These are phyloP conservation scores for Syrmaticus mikado DNA, from an alignment of 2,113 vertebrate genomes.

Conservation along the genomic window DNA sequence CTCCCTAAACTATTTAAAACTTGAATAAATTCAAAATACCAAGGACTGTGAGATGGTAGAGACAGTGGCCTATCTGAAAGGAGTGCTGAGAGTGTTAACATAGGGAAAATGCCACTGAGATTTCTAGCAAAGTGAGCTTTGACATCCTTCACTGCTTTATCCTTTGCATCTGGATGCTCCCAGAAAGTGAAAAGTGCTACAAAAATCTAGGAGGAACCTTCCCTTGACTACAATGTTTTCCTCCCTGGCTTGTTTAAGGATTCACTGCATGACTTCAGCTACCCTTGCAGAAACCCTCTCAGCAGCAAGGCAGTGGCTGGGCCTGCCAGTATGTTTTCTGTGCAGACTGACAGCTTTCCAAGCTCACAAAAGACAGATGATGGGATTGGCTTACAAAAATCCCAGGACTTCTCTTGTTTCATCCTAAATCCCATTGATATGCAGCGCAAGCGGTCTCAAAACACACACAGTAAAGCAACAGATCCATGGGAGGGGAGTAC, in stretches of 20 bases:
- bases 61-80: background rate
- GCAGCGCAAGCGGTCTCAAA: background rate
- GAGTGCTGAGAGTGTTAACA: background rate
- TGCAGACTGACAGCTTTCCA: conserved; percentile 32
- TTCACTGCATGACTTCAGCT: background rate
- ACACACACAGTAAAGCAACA: background rate
- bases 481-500: background rate
- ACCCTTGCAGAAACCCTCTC: background rate
- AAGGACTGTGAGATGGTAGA: background rate
- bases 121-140: background rate
- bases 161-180: background rate
- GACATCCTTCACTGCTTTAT: background rate
- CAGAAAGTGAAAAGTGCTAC: background rate
- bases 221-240: background rate
- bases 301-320: background rate
- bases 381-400: conserved; percentile 1
- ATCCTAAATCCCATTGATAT: background rate
- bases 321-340: background rate
- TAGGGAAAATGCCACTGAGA: background rate
- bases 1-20: background rate
- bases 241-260: background rate
- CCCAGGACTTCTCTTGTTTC: background rate
- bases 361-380: conserved; percentile 21
- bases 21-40: no score
- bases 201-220: background rate